A percentile compares a stretch with the other conserved stretches of the same genome.
Conservation (phyloP, 2,113 vertebrate species). For the Triplophysa rosa region DNA sequence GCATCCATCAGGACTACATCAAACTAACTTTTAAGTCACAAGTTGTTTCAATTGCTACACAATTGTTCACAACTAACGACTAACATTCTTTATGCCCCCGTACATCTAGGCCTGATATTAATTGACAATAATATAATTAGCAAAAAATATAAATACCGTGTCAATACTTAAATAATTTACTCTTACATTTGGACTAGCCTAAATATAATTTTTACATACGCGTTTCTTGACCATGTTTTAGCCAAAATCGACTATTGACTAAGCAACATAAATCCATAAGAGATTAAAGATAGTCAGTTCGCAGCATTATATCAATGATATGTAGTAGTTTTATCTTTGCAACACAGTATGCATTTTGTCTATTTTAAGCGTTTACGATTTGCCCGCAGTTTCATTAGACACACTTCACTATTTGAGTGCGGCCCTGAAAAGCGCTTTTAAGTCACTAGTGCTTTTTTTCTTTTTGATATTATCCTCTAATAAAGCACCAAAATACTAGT, state of each 20-base stretch:
- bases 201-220: neutral
- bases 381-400: neutral
- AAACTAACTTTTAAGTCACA: conserved; percentile 15
- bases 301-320: neutral
- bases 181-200: neutral
- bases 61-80: neutral
- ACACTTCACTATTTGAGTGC: neutral
- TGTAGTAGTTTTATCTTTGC: neutral
- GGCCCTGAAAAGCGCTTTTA: neutral
- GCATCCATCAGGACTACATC: neutral
- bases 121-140: too few species aligned
- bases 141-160: neutral
- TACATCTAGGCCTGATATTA: neutral
- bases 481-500: neutral
- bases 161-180: neutral
- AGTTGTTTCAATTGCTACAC: neutral
- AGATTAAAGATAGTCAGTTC: neutral
- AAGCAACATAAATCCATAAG: neutral
- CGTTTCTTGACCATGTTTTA: neutral
- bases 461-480: neutral
- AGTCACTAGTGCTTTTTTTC: neutral
- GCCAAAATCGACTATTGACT: neutral
- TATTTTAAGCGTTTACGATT: neutral
- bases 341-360: neutral
- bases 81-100: neutral